Evolutionary conservation across 2,797 vertebrate genomes (phyloP).

Genomic region (Simalia tracyae): DNA sequence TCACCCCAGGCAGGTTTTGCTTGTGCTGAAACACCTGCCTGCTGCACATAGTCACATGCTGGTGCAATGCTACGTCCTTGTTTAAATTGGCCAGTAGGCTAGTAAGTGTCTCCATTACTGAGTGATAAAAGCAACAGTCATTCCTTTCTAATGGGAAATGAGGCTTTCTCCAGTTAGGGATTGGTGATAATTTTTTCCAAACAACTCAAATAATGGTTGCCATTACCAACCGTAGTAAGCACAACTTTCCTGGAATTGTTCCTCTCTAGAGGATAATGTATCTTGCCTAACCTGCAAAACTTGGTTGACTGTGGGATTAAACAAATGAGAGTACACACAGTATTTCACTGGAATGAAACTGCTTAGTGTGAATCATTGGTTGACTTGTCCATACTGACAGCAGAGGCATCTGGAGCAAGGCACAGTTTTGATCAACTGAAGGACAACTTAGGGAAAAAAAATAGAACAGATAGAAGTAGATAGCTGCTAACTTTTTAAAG

Average conservation of each 20-base stretch:
- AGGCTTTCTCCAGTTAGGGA: background rate
- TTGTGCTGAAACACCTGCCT: background rate
- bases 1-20: background rate
- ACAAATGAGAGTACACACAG: background rate
- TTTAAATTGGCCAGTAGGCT: background rate
- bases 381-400: background rate
- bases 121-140: background rate
- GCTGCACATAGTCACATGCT: background rate
- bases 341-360: background rate
- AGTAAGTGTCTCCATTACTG: background rate
- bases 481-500: no score
- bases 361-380: background rate
- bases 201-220: background rate
- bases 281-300: background rate
- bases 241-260: background rate
- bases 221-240: background rate
- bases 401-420: background rate
- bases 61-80: background rate
- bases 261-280: background rate
- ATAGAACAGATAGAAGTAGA: no score
- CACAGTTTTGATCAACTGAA: background rate
- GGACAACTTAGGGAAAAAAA: background rate
- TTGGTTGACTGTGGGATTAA: background rate
- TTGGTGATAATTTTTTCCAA: background rate
- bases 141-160: background rate